These are phyloP conservation scores for Drosophila kurseongensis DNA, from an alignment of 1,140 invertebrate genomes.

Conservation along the genomic window DNA sequence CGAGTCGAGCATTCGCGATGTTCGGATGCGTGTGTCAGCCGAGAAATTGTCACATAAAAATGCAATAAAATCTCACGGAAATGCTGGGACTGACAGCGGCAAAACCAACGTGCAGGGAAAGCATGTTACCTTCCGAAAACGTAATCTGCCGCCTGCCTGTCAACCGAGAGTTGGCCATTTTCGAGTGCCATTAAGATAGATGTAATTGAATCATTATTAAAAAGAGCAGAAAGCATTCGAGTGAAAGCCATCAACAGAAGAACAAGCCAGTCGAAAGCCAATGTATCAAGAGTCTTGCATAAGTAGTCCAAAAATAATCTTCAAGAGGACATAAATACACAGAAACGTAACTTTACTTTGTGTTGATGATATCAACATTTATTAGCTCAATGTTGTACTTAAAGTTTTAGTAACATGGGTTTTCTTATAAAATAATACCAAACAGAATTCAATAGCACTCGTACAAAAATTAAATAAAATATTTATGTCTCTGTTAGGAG, in stretches of 20 bases:
- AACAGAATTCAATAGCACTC: neutral
- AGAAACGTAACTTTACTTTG: neutral
- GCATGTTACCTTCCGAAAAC: constrained; percentile 73
- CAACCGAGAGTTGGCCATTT: constrained; percentile 48
- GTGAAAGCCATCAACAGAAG: constrained; percentile 56
- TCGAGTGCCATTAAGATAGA: constrained; percentile 73
- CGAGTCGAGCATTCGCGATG: constrained; percentile 16
- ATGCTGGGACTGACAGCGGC: constrained; percentile 53
- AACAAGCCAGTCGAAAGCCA: neutral
- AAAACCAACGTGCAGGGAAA: constrained; percentile 56
- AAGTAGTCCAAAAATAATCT: constrained; percentile 9
- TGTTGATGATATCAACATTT: neutral
- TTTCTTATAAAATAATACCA: neutral
- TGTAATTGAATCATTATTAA: constrained; percentile 71
- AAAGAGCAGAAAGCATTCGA: constrained; percentile 33
- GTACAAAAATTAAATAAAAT: neutral
- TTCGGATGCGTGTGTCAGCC: constrained; percentile 21
- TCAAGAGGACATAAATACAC: neutral
- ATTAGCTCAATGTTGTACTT: too few species aligned
- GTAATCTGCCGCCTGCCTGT: constrained; percentile 61
- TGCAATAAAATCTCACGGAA: constrained; percentile 75
- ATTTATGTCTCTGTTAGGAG: neutral
- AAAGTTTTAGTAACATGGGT: too few species aligned
- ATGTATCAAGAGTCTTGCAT: constrained; percentile 16
- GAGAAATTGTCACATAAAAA: constrained; percentile 79